Evolutionary conservation across 2,113 vertebrate genomes (phyloP), one percentile per base, ranked within the genome.

Genomic region (Poeciliopsis retropinna): DNA sequence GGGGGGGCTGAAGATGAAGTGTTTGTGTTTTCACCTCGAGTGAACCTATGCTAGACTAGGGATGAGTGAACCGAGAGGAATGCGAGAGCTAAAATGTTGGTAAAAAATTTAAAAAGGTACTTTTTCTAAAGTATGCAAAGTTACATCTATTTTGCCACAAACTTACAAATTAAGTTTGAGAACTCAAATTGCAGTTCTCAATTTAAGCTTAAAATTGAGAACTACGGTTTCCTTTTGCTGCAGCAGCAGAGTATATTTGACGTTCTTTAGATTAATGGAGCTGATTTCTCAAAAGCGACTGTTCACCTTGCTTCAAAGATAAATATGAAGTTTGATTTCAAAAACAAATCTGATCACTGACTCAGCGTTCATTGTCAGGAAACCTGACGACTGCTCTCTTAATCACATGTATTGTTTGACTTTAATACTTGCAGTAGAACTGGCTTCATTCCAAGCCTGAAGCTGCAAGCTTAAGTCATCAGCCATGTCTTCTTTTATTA

Each of bases 241-340:
- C 17, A 75, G 60, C 25, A 22, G 25, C 27, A 61, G 11, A 28
- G 14, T 54, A n/a, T 9, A n/a, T 6, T n/a, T 9, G 19, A 57
- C 10, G 22, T n/a, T 25, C 51, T 57, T 57, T 1, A 57, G 51
- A 57, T 25, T 25, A 10, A n/a, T n/a, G 10, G 19, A 54, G 19
- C 19, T 54, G 8, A 39, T 39, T 65, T 65, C 31, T 12, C 19
- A 19, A 54, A 57, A 9, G 3, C 0, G 9, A 25, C 60, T 9
- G 39, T n/a, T 67, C 6, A 7, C 30, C 69, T 76, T 72, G 31
- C n/a, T 78, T 2, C 1, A 29, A 30, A n/a, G 31, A 11, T 32
- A 81, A 84, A 64, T 29, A 31, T 37, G 34, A 37, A 60, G 47
- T 27, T 64, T 10, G 30, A 61, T 3, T 41, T 60, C 25, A 41